These are phyloP conservation scores for Uropetala carovei DNA, from an alignment of 2,888 invertebrate species.

Conservation along the genomic window DNA sequence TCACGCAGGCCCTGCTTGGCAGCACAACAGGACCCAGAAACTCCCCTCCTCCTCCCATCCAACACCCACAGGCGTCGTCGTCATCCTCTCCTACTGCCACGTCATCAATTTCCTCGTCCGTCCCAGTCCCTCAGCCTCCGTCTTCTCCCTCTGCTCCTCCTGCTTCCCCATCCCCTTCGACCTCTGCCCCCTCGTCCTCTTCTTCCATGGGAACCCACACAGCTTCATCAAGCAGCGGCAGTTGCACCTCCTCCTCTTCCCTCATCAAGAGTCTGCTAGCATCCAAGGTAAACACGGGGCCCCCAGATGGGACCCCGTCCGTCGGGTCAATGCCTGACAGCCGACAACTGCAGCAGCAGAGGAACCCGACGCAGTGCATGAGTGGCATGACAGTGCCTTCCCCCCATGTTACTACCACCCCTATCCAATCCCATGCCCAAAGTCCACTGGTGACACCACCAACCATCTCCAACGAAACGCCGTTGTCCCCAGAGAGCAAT, in stretches of 20 bases:
- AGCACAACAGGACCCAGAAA: constrained; percentile 68
- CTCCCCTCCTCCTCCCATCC: constrained; percentile 66
- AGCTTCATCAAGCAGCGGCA: constrained; percentile 59
- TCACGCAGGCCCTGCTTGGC: constrained; percentile 79
- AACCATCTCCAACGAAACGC: constrained; percentile 48
- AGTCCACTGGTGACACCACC: constrained; percentile 60
- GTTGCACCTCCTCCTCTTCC: constrained; percentile 76
- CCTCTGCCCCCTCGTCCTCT: constrained; percentile 47
- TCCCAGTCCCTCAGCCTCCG: constrained; percentile 1
- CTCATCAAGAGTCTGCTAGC: constrained; percentile 96
- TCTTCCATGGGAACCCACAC: constrained; percentile 54
- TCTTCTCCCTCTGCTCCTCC: constrained; percentile 15
- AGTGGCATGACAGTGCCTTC: constrained; percentile 62
- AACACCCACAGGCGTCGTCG: neutral
- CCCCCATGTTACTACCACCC: constrained; percentile 59
- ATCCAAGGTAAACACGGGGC: constrained; percentile 87
- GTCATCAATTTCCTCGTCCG: neutral
- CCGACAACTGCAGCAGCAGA: constrained; percentile 57
- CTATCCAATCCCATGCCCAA: constrained; percentile 59
- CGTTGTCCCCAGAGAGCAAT: constrained; percentile 63
- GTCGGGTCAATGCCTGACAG: constrained; percentile 67
- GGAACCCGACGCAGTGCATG: constrained; percentile 59
- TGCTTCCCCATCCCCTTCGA: neutral
- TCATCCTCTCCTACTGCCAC: constrained; percentile 1
- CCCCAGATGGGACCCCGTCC: constrained; percentile 67